Percentiles rank a stretch among this genome's conserved stretches.
These are phyloP conservation scores for Cuculus canorus DNA, from an alignment of 2,797 vertebrate genomes.

Conservation along the genomic window DNA sequence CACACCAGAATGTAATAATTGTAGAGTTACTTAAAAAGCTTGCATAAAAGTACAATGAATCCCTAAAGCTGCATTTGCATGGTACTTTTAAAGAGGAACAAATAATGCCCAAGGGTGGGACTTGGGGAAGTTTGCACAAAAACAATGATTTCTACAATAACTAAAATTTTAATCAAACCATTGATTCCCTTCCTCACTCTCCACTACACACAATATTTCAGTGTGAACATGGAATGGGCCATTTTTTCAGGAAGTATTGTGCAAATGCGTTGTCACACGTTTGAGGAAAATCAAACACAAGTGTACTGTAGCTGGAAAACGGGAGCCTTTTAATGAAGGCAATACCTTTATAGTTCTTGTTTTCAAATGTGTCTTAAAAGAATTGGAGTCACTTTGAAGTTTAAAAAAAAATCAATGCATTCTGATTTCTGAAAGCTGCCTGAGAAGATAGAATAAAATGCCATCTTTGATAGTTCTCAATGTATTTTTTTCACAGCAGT, in stretches of 20 bases:
- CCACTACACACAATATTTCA: not conserved
- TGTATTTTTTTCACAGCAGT: not conserved
- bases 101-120: slow-evolving; percentile 25
- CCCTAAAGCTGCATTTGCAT: slow-evolving; percentile 19
- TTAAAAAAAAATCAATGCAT: not conserved
- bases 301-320: not conserved
- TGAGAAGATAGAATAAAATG: not conserved
- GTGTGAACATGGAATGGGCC: not conserved
- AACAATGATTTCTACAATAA: slow-evolving; percentile 26
- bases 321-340: not conserved
- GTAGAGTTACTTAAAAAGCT: slow-evolving; percentile 35
- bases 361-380: not conserved
- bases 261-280: not conserved
- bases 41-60: slow-evolving; percentile 36
- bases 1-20: slow-evolving; percentile 50
- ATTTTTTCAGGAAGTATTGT: not conserved
- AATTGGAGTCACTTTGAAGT: not conserved
- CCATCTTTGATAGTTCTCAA: not conserved
- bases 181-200: not conserved
- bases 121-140: not conserved
- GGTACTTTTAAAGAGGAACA: slow-evolving; percentile 37
- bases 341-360: not conserved
- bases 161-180: slow-evolving; percentile 49
- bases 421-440: not conserved
- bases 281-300: not conserved